Evolutionary conservation across 2,113 vertebrate genomes (phyloP).

Genomic region (Shinisaurus crocodilurus): DNA sequence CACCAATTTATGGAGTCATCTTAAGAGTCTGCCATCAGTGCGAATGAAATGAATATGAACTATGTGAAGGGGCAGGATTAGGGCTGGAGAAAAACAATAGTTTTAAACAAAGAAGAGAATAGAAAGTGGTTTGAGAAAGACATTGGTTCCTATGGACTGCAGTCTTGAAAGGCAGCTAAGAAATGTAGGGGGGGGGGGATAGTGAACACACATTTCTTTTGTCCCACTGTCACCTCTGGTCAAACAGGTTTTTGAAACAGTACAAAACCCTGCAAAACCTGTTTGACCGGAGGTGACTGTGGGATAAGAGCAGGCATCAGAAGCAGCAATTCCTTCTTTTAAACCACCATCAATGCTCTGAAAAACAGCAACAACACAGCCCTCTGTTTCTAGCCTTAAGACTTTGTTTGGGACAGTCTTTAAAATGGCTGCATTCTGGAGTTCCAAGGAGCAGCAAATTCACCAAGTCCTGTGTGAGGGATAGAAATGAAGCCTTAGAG

Average conservation of each 20-base stretch:
- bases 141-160: neutral
- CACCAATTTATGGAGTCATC: neutral
- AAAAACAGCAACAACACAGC: neutral
- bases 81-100: neutral
- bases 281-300: neutral
- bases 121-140: neutral
- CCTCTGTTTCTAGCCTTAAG: neutral
- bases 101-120: neutral
- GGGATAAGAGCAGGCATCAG: neutral
- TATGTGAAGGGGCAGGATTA: neutral
- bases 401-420: neutral
- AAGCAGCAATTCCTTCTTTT: neutral
- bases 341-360: accelerated
- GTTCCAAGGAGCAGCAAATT: neutral
- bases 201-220: neutral
- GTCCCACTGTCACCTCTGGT: neutral
- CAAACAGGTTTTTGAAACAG: neutral
- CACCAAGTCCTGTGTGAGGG: too few relatives aligned
- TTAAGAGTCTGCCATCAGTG: neutral
- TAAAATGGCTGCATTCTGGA: neutral
- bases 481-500: neutral
- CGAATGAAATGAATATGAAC: neutral
- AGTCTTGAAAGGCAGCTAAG: too few relatives aligned
- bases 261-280: neutral
- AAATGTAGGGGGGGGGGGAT: too few relatives aligned